Evolutionary conservation across 1,140 invertebrate genomes (phyloP).

Genomic region (Nilaparvata lugens): DNA sequence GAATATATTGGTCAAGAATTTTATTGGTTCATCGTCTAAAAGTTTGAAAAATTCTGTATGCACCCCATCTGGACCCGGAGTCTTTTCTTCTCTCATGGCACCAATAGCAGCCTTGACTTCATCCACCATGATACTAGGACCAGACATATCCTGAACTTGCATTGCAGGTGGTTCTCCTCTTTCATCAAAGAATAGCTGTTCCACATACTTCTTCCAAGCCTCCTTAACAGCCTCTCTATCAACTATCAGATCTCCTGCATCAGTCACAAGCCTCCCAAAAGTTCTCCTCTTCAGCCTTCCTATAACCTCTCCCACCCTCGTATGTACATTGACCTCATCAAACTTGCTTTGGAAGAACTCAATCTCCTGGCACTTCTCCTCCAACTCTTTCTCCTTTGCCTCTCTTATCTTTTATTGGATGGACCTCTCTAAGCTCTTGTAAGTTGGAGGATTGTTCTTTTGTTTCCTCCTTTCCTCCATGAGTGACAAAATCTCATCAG

Average conservation of each 20-base stretch:
- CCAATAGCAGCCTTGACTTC: neutral
- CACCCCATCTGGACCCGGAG: neutral
- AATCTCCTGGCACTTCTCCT: too few species aligned
- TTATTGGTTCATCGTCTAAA: neutral
- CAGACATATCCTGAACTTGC: neutral
- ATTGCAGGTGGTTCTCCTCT: neutral
- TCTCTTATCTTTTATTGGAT: too few species aligned
- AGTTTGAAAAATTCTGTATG: slow-evolving; percentile 3
- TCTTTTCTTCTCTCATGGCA: neutral
- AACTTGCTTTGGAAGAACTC: too few species aligned
- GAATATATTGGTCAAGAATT: slow-evolving; percentile 13
- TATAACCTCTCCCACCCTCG: neutral
- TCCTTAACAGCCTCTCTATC: neutral
- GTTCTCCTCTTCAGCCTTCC: neutral
- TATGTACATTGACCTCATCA: too few species aligned
- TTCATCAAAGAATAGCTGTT: slow-evolving; percentile 4
- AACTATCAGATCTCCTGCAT: neutral
- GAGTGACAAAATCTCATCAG: too few species aligned
- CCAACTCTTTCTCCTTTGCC: too few species aligned
- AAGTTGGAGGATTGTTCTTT: too few species aligned
- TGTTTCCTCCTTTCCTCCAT: too few species aligned
- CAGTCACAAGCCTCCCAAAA: neutral
- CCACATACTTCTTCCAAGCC: neutral
- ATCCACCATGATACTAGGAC: neutral
- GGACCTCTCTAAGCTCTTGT: too few species aligned